phyloP scores from a whole-genome alignment of 2,888 invertebrate genomes.

The Balanococcus diminutus region DNA sequence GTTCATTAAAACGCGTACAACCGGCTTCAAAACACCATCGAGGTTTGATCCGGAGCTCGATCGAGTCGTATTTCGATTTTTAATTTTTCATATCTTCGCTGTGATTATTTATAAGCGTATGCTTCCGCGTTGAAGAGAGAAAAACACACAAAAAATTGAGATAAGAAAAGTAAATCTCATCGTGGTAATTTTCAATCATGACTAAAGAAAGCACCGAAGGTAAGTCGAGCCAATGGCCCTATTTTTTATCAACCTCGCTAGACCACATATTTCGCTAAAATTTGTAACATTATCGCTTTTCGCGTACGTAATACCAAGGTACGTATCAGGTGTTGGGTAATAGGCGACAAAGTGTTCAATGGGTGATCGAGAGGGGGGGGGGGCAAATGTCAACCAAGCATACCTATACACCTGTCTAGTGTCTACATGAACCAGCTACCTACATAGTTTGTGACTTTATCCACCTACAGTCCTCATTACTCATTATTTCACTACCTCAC shows the following conservation, averaged over 20 bases:
- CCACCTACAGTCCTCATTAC: no score
- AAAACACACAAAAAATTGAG: not conserved
- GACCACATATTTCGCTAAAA: not conserved
- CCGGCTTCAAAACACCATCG: slow-evolving; percentile 41
- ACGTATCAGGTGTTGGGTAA: not conserved
- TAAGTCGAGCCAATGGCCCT: not conserved
- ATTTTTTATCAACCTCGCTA: not conserved
- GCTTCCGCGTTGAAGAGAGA: not conserved
- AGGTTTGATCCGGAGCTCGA: not conserved
- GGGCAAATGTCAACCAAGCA: no score
- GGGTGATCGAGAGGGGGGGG: no score
- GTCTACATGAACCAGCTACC: no score
- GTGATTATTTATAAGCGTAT: not conserved
- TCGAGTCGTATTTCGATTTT: not conserved
- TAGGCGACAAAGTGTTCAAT: not conserved
- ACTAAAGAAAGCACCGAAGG: slow-evolving; percentile 9
- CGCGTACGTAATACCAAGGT: not conserved
- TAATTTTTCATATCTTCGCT: not conserved
- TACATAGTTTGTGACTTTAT: no score
- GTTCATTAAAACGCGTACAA: slow-evolving; percentile 46
- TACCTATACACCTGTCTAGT: no score
- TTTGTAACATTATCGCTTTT: not conserved
- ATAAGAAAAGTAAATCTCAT: no score
- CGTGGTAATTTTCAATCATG: not conserved
- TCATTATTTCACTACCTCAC: no score